phyloP scores from a whole-genome alignment of 2,888 invertebrate species.

The Anodontia alba region DNA sequence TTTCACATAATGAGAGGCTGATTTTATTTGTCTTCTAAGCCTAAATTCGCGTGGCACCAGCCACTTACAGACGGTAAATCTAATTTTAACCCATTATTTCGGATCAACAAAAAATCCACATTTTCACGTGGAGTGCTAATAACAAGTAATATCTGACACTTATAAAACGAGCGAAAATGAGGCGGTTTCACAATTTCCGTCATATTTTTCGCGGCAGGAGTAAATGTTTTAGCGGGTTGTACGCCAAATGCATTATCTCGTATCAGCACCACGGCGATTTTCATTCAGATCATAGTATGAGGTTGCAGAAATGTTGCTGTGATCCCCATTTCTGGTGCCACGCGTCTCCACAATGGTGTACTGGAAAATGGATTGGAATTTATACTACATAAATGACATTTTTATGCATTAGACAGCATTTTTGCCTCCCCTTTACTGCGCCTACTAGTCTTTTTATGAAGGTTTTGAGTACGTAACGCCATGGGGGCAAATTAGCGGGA shows the following conservation, averaged over 20 bases:
- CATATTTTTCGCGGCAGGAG: constrained; percentile 5
- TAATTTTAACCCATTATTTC: constrained; percentile 16
- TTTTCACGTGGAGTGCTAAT: constrained; percentile 17
- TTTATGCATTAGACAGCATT: constrained; percentile 54
- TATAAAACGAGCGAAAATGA: constrained; percentile 39
- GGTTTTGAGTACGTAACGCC: constrained; percentile 24
- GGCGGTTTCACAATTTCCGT: constrained; percentile 33
- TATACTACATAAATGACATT: constrained; percentile 58
- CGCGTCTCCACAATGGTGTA: not conserved
- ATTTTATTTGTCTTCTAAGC: not conserved
- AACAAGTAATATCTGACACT: constrained; percentile 44
- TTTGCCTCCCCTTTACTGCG: constrained; percentile 59
- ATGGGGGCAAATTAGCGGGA: constrained; percentile 52
- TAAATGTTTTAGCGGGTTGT: not conserved
- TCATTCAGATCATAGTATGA: not conserved
- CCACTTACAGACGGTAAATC: not conserved
- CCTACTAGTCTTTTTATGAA: constrained; percentile 17
- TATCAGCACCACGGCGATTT: not conserved
- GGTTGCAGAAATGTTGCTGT: not conserved
- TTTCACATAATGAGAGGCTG: too few species aligned
- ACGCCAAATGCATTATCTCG: constrained; percentile 8
- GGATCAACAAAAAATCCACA: constrained; percentile 13
- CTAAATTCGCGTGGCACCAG: not conserved
- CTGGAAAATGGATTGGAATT: constrained; percentile 20
- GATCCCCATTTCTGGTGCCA: not conserved